phyloP scores from a whole-genome alignment of 2,888 invertebrate genomes.

The Pollenia angustigena region DNA sequence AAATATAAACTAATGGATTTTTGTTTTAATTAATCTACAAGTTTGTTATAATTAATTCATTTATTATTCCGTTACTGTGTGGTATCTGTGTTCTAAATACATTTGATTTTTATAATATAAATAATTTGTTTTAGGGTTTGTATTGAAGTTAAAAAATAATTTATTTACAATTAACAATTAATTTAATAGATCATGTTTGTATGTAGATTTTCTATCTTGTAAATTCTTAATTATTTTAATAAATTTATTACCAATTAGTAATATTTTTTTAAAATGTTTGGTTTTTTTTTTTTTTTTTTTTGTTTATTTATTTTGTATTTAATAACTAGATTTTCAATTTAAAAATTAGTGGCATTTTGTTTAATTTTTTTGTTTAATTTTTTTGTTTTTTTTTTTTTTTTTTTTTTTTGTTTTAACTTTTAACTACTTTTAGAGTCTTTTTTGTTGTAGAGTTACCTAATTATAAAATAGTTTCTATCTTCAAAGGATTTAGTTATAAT shows the following conservation, averaged over 20 bases:
- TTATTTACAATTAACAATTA: constrained; percentile 68
- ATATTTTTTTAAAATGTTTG: background rate
- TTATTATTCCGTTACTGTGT: background rate
- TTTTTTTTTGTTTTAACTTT: constrained; percentile 28
- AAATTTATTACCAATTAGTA: constrained; percentile 46
- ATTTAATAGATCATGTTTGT: constrained; percentile 11
- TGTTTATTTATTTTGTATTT: constrained; percentile 19
- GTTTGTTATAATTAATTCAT: constrained; percentile 25
- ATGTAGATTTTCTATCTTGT: constrained; percentile 43
- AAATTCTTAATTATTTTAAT: constrained; percentile 63
- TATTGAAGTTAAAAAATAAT: constrained; percentile 32
- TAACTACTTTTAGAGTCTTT: constrained; percentile 64
- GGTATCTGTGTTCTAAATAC: constrained; percentile 8
- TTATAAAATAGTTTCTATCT: constrained; percentile 18
- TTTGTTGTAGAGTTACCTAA: constrained; percentile 56
- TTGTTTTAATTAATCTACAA: constrained; percentile 58
- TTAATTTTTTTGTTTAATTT: constrained; percentile 38
- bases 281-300: too few species aligned
- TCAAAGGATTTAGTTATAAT: constrained; percentile 9
- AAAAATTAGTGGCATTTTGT: constrained; percentile 63
- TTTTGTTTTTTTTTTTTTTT: constrained; percentile 20
- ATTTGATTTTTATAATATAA: background rate
- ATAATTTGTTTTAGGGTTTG: background rate
- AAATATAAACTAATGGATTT: constrained; percentile 48
- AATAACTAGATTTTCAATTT: constrained; percentile 47